Percentiles rank a stretch among this genome's conserved stretches.
Conservation (phyloP, 2,888 invertebrate species). For the Thymelicus acteon region DNA sequence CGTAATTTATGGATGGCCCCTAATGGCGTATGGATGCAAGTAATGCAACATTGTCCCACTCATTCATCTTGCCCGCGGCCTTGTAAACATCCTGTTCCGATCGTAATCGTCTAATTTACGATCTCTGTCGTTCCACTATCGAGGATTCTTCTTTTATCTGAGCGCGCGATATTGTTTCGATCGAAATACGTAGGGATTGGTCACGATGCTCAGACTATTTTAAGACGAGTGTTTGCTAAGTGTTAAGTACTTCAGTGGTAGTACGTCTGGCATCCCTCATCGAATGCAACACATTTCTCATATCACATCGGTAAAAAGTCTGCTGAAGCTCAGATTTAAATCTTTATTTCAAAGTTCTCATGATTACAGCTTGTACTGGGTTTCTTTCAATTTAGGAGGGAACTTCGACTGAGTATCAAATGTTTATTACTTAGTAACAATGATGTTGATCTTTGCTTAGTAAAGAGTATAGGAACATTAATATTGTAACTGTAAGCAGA, state of each 20-base stretch:
- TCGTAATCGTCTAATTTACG: conserved; percentile 72
- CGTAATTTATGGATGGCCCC: no score
- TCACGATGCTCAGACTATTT: conserved; percentile 27
- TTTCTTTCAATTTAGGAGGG: no score
- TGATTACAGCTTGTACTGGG: no score
- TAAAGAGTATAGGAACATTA: no score
- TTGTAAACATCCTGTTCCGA: conserved; percentile 61
- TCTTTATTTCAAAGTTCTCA: no score
- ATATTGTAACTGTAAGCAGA: no score
- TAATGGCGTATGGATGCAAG: conserved; percentile 28
- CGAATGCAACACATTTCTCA: neutral
- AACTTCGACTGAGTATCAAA: no score
- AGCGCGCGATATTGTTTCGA: conserved; percentile 35
- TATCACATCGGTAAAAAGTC: no score
- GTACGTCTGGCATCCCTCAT: neutral
- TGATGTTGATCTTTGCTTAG: no score
- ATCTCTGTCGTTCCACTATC: conserved; percentile 50
- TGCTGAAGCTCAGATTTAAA: no score
- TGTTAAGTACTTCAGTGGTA: neutral
- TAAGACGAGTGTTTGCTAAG: conserved; percentile 18
- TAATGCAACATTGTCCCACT: conserved; percentile 28
- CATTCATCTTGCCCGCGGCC: conserved; percentile 38
- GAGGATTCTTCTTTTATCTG: conserved; percentile 34
- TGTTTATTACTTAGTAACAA: no score
- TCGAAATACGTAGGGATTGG: conserved; percentile 35